These are phyloP conservation scores for Melitaea cinxia DNA, from an alignment of 1,140 invertebrate species.

Conservation along the genomic window DNA sequence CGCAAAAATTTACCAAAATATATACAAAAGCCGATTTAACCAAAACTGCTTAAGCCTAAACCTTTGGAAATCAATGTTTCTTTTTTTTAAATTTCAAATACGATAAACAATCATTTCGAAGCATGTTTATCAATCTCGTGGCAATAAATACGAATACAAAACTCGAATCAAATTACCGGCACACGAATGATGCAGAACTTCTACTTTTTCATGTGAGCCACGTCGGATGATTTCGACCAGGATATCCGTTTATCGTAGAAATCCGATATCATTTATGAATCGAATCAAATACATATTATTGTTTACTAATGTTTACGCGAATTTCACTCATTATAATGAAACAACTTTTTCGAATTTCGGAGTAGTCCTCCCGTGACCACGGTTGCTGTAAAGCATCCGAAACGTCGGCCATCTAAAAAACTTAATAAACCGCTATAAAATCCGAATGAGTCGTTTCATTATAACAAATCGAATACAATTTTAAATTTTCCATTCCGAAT, in stretches of 20 bases:
- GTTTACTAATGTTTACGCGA: too few relatives aligned
- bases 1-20: slow-evolving; percentile 51
- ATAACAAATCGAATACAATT: not conserved
- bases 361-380: too few relatives aligned
- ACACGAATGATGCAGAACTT: not conserved
- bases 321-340: too few relatives aligned
- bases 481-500: not conserved
- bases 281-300: too few relatives aligned
- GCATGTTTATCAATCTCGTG: too few relatives aligned
- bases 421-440: too few relatives aligned
- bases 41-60: slow-evolving; percentile 45
- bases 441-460: too few relatives aligned
- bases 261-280: not conserved
- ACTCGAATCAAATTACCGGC: too few relatives aligned
- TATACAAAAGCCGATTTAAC: slow-evolving; percentile 49
- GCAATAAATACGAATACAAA: too few relatives aligned
- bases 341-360: too few relatives aligned
- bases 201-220: not conserved
- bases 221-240: not conserved
- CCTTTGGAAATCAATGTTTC: slow-evolving; percentile 46
- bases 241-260: not conserved
- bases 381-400: too few relatives aligned
- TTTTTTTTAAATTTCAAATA: not conserved
- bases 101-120: slow-evolving; percentile 3
- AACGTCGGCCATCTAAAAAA: too few relatives aligned